Evolutionary conservation across 1,140 invertebrate genomes (phyloP).

Genomic region (Hyles euphorbiae): DNA sequence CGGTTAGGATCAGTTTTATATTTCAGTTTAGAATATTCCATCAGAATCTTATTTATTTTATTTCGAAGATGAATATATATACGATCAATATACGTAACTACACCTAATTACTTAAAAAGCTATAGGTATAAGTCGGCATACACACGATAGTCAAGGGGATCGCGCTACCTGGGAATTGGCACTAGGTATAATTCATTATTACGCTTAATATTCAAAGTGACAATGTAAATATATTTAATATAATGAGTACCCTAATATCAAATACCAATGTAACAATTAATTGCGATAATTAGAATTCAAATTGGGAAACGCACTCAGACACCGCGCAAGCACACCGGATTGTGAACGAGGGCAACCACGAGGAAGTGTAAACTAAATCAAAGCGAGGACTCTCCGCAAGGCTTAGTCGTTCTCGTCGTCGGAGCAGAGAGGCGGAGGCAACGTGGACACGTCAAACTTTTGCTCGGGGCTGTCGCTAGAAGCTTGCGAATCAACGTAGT

Average conservation of each 20-base stretch:
- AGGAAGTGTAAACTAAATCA: constrained; percentile 11
- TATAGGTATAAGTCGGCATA: constrained; percentile 48
- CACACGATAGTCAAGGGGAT: constrained; percentile 44
- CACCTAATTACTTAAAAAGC: constrained; percentile 52
- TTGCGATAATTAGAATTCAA: constrained; percentile 53
- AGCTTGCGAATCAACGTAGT: constrained; percentile 68
- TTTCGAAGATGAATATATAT: constrained; percentile 16
- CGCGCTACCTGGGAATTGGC: constrained; percentile 51
- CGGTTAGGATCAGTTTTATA: constrained; percentile 7
- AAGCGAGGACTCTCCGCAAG: neutral
- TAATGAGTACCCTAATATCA: constrained; percentile 55
- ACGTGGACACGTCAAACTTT: constrained; percentile 81
- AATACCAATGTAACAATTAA: constrained; percentile 55
- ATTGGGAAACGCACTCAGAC: constrained; percentile 42
- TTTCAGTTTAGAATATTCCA: constrained; percentile 15
- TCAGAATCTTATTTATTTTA: constrained; percentile 19
- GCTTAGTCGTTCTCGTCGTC: constrained; percentile 78
- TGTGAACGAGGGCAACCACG: constrained; percentile 32
- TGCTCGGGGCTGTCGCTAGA: constrained; percentile 78
- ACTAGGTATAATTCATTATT: constrained; percentile 46
- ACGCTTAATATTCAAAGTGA: constrained; percentile 56
- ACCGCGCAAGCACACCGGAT: constrained; percentile 34
- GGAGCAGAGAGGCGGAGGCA: constrained; percentile 80
- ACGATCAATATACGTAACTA: constrained; percentile 51
- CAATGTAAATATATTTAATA: constrained; percentile 53